Evolutionary conservation across 23 tunicate genomes (phyloP).

Genomic region (Oikopleura vanhoeffeni): DNA sequence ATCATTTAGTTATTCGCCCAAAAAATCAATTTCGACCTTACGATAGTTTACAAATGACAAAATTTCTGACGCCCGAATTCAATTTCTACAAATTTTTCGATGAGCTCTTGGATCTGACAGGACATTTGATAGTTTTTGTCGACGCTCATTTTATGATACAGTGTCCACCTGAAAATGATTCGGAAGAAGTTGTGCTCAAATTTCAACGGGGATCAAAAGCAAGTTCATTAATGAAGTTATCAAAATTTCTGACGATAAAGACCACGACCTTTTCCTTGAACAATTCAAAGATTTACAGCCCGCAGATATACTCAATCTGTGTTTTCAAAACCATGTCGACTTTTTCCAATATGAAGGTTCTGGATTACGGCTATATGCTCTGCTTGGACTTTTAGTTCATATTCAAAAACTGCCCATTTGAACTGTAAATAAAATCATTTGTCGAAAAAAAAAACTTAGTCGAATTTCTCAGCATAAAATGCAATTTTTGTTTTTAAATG

Average conservation of each 20-base stretch:
- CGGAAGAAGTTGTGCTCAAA: background rate
- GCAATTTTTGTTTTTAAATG: too few species aligned
- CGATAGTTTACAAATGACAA: background rate
- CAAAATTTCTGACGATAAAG: background rate
- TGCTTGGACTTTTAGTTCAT: background rate
- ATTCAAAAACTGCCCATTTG: background rate
- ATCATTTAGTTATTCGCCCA: background rate
- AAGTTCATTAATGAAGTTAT: background rate
- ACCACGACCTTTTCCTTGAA: background rate
- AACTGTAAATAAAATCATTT: too few species aligned
- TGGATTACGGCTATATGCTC: background rate
- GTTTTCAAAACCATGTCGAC: background rate
- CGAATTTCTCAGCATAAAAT: too few species aligned
- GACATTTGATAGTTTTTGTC: background rate
- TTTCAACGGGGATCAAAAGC: background rate
- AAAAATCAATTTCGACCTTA: background rate
- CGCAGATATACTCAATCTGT: background rate
- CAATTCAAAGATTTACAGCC: background rate
- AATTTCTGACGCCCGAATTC: background rate
- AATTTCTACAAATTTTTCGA: background rate
- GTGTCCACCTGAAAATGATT: background rate
- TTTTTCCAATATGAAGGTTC: background rate
- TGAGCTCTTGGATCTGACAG: background rate
- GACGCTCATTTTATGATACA: background rate
- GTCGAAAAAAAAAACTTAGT: too few species aligned